Conservation (phyloP, 1,140 invertebrate species). For the Drosophila pseudoobscura region DNA sequence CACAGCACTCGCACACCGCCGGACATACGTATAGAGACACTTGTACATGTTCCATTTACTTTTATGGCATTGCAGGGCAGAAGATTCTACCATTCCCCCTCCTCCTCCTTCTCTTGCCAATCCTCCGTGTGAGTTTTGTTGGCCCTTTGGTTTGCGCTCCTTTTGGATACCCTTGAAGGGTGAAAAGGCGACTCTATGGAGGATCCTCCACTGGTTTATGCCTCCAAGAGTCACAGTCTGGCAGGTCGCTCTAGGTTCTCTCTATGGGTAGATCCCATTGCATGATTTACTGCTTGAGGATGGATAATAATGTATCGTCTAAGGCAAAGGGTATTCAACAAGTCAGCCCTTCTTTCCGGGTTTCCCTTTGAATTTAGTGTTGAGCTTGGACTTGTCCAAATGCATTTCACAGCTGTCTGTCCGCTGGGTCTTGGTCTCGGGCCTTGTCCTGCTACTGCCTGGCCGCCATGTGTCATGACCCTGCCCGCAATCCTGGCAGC, state of each 20-base stretch:
- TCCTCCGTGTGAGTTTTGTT: slow-evolving; percentile 20
- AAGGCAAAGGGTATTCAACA: background rate
- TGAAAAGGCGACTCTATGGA: too few relatives aligned
- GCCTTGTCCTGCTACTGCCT: slow-evolving; percentile 19
- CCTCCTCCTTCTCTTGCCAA: background rate
- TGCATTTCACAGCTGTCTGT: slow-evolving; percentile 79
- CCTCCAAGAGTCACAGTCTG: too few relatives aligned
- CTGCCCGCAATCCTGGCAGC: slow-evolving; percentile 73
- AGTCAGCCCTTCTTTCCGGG: background rate
- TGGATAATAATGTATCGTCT: too few relatives aligned
- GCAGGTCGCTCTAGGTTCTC: too few relatives aligned
- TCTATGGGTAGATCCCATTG: too few relatives aligned
- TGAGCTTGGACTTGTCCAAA: slow-evolving; percentile 63
- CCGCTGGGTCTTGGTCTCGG: slow-evolving; percentile 18
- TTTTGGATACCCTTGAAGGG: background rate
- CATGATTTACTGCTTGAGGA: too few relatives aligned
- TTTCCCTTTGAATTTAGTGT: slow-evolving; percentile 3
- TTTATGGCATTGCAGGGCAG: slow-evolving; percentile 64
- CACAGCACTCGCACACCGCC: slow-evolving; percentile 2
- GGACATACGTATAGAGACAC: slow-evolving; percentile 25
- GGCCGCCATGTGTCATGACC: slow-evolving; percentile 60
- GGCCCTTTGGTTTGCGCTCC: slow-evolving; percentile 16
- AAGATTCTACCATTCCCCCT: background rate
- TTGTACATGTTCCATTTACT: slow-evolving; percentile 70
- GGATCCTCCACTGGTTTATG: background rate